Percentiles rank a stretch among this genome's conserved stretches.
Conservation (phyloP, 2,797 vertebrate species). For the Schizopygopsis pylzovi region DNA sequence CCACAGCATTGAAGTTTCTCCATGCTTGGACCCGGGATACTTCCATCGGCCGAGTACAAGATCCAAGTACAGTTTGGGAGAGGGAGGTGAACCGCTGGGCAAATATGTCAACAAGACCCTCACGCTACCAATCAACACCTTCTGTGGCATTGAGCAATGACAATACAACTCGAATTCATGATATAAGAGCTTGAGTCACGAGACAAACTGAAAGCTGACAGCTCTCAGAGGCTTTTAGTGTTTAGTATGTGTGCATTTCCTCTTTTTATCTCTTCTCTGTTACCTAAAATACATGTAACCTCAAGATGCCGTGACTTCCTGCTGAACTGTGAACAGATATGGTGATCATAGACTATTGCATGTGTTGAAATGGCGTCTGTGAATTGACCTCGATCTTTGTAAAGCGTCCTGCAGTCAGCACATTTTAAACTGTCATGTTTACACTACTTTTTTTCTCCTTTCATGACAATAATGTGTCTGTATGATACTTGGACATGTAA, state of each 20-base stretch:
- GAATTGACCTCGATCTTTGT: neutral
- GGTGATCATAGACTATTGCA: neutral
- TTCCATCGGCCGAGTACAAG: slow-evolving; percentile 68
- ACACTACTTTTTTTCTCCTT: slow-evolving; percentile 28
- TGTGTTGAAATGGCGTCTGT: neutral
- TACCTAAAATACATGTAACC: slow-evolving; percentile 3
- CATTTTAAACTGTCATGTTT: neutral
- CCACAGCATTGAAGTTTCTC: slow-evolving; percentile 80
- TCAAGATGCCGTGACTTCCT: slow-evolving; percentile 7
- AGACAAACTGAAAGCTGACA: slow-evolving; percentile 11
- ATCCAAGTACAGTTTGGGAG: slow-evolving; percentile 52
- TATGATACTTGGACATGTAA: neutral
- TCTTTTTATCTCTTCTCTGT: slow-evolving; percentile 6
- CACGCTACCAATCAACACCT: slow-evolving; percentile 88
- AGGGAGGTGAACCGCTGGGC: slow-evolving; percentile 63
- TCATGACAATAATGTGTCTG: slow-evolving; percentile 4
- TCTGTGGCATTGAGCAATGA: slow-evolving; percentile 77
- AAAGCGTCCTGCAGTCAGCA: neutral
- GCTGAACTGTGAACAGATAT: slow-evolving; percentile 10
- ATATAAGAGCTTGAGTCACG: neutral
- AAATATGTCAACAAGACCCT: slow-evolving; percentile 79
- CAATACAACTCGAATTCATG: neutral
- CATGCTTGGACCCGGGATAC: slow-evolving; percentile 83
- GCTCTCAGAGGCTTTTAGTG: neutral
- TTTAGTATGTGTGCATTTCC: neutral